Conservation (phyloP, 2,113 vertebrate species). For the Lontra canadensis region DNA sequence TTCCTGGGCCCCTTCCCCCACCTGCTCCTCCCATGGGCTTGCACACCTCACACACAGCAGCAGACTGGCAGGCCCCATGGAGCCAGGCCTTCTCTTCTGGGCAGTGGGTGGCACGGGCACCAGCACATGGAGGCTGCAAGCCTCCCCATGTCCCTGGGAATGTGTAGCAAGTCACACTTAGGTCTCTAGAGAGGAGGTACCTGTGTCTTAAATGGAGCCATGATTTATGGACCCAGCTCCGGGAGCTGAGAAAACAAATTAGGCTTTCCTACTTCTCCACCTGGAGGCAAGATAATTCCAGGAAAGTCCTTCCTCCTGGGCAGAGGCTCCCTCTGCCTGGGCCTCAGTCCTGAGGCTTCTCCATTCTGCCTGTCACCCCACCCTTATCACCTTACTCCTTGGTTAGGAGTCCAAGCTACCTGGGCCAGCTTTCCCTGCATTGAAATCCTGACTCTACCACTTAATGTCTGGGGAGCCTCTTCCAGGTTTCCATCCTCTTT, state of each 20-base stretch:
- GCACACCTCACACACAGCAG: background rate
- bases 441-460: background rate
- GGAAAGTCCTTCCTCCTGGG: conserved; percentile 40
- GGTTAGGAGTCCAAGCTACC: background rate
- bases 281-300: conserved; percentile 63
- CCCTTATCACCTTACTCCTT: background rate
- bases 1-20: background rate
- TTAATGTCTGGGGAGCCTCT: background rate
- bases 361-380: no score
- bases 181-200: conserved; percentile 45
- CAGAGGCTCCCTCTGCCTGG: conserved; percentile 5
- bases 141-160: background rate
- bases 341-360: background rate
- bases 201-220: background rate
- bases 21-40: background rate
- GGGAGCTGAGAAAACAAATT: conserved; percentile 44
- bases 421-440: background rate
- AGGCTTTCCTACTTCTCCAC: conserved; percentile 53
- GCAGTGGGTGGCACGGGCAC: background rate
- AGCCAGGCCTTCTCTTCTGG: background rate
- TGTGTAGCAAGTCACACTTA: conserved; percentile 2
- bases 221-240: conserved; percentile 56
- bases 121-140: background rate
- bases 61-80: background rate
- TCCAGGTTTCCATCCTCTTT: background rate